A percentile compares a stretch with the other conserved stretches of the same genome.
Conservation (phyloP, 2,113 vertebrate genomes). For the Neoarius graeffei region DNA sequence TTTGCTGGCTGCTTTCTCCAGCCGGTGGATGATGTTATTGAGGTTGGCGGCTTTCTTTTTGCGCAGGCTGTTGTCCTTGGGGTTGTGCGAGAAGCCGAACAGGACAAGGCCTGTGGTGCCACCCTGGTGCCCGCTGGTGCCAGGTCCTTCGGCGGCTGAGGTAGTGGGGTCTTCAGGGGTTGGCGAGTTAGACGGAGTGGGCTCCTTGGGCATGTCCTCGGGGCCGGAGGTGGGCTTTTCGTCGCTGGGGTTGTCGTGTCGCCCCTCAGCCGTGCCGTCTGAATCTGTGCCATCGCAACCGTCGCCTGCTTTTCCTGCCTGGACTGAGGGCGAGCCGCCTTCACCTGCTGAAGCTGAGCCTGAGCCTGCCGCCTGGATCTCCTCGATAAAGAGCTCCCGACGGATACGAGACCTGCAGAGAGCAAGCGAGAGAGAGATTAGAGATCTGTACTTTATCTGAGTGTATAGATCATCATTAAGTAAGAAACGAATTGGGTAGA, state of each 20-base stretch:
- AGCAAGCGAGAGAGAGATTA: not conserved
- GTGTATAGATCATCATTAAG: not conserved
- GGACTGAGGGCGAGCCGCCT: slow-evolving; percentile 80
- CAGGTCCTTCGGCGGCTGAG: slow-evolving; percentile 80
- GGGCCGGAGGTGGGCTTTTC: slow-evolving; percentile 63
- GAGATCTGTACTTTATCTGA: not conserved
- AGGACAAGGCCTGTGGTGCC: slow-evolving; percentile 70
- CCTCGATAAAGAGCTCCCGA: slow-evolving; percentile 97
- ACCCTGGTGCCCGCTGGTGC: slow-evolving; percentile 83
- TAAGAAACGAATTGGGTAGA: not conserved
- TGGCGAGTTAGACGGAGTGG: slow-evolving; percentile 33
- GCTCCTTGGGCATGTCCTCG: slow-evolving; percentile 67
- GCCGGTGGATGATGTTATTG: slow-evolving; percentile 91
- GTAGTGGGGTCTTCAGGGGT: slow-evolving; percentile 40
- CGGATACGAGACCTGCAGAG: slow-evolving; percentile 91
- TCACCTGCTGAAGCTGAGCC: slow-evolving; percentile 71
- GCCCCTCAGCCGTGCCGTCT: slow-evolving; percentile 73
- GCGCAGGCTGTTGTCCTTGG: slow-evolving; percentile 92
- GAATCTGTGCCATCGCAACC: slow-evolving; percentile 95
- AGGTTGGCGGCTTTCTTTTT: slow-evolving; percentile 93
- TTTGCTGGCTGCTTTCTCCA: slow-evolving; percentile 89
- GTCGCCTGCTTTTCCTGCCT: slow-evolving; percentile 84
- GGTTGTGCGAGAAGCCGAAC: slow-evolving; percentile 89
- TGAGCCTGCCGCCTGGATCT: slow-evolving; percentile 91
- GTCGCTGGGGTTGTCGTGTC: not conserved